Conservation (phyloP, 2,113 vertebrate genomes). For the Paratilapia polleni region DNA sequence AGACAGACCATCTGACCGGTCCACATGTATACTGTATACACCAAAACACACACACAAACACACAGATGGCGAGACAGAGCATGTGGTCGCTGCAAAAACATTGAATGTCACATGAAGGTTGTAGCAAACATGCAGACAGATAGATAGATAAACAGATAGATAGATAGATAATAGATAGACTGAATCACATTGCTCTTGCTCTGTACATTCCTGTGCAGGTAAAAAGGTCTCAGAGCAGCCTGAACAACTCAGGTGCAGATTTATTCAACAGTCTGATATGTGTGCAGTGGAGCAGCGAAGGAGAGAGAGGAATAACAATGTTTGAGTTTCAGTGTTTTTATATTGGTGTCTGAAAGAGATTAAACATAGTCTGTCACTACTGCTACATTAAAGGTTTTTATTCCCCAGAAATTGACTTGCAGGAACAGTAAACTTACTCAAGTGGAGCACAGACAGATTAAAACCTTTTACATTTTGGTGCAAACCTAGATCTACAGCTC, state of each 20-base stretch:
- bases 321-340: neutral
- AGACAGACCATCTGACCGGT: constrained; percentile 70
- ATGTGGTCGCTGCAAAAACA: constrained; percentile 39
- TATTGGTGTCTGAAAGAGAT: neutral
- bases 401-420: neutral
- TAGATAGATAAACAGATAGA: neutral
- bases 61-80: constrained; percentile 56
- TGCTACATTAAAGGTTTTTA: neutral
- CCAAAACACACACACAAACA: constrained; percentile 38
- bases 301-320: too few species aligned
- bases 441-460: too few species aligned
- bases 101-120: too few species aligned
- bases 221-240: constrained; percentile 23
- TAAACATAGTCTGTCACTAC: too few species aligned
- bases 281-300: neutral
- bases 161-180: too few species aligned
- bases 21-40: constrained; percentile 27
- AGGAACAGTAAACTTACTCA: neutral
- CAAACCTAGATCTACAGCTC: too few species aligned
- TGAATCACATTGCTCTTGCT: neutral
- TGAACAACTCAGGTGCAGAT: neutral
- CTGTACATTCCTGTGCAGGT: constrained; percentile 14
- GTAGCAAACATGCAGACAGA: too few species aligned
- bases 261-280: neutral
- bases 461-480: too few species aligned